Evolutionary conservation across 2,113 vertebrate species (phyloP).

Genomic region (Eonycteris spelaea): DNA sequence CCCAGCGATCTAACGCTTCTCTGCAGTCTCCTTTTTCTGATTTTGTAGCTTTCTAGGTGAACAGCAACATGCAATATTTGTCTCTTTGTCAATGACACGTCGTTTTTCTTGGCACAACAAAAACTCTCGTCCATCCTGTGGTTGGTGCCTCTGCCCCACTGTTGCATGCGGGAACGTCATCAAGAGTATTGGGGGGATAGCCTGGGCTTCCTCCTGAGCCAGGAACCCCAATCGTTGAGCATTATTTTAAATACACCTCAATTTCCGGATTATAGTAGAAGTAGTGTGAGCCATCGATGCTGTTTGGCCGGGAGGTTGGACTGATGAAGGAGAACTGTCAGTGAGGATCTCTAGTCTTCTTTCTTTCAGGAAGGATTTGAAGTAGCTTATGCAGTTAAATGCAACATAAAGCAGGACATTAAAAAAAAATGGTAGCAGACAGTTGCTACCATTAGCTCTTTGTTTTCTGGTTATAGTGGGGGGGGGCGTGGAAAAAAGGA

Average conservation of each 20-base stretch:
- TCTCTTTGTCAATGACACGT: neutral
- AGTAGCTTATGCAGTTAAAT: neutral
- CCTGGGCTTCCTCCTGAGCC: neutral
- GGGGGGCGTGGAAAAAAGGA: neutral
- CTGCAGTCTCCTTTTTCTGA: neutral
- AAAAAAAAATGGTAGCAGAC: neutral
- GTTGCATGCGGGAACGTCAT: neutral
- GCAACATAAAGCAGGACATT: neutral
- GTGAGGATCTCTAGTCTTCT: fast-evolving
- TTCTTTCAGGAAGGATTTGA: neutral
- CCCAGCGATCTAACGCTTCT: neutral
- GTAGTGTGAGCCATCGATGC: neutral
- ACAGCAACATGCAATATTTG: neutral
- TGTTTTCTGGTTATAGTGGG: neutral
- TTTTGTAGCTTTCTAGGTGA: too few species aligned
- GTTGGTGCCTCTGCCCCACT: fast-evolving
- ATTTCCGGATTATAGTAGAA: fast-evolving
- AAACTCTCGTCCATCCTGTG: neutral
- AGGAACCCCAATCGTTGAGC: fast-evolving
- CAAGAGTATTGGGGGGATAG: fast-evolving
- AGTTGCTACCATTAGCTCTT: neutral
- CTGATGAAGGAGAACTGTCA: neutral
- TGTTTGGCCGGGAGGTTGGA: too few species aligned
- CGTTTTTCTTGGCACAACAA: neutral
- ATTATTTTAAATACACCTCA: neutral